A percentile compares a stretch with the other conserved stretches of the same genome.
Conservation (phyloP, 2,888 invertebrate species). For the Xiphydria camelus region DNA sequence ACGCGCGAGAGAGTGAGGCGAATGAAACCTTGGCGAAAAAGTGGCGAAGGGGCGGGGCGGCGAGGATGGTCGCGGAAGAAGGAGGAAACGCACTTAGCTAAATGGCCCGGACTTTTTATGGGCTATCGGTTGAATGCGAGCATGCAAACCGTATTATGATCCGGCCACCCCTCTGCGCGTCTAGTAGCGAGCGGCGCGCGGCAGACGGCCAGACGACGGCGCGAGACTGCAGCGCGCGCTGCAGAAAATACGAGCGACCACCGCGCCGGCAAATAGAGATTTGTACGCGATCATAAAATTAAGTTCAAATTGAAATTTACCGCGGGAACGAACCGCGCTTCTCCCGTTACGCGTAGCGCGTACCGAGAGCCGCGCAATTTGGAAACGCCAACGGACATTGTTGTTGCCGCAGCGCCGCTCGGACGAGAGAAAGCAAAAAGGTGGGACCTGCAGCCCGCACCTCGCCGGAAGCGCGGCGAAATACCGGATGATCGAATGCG, state of each 20-base stretch:
- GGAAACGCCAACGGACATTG: too few species aligned
- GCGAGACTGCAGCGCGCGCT: too few species aligned
- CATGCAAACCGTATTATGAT: constrained; percentile 1
- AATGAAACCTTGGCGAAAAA: background rate
- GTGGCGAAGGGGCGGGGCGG: background rate
- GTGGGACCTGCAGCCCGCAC: too few species aligned
- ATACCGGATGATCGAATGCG: too few species aligned
- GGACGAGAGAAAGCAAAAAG: too few species aligned
- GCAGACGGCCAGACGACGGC: too few species aligned
- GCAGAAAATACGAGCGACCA: background rate
- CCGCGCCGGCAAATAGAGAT: constrained; percentile 23
- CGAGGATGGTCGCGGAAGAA: background rate
- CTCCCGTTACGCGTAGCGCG: too few species aligned
- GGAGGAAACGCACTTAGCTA: constrained; percentile 1
- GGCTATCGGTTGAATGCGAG: background rate
- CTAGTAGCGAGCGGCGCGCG: too few species aligned
- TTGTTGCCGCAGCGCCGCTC: too few species aligned
- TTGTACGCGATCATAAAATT: constrained; percentile 33
- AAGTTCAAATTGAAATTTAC: constrained; percentile 29
- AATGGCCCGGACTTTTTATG: background rate
- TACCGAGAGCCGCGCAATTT: too few species aligned
- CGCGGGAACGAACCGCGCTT: constrained; percentile 21
- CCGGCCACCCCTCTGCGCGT: background rate
- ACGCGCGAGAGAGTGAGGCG: too few species aligned
- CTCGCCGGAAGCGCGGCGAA: too few species aligned